Evolutionary conservation across 2,113 vertebrate genomes (phyloP).

Genomic region (Oreochromis niloticus): DNA sequence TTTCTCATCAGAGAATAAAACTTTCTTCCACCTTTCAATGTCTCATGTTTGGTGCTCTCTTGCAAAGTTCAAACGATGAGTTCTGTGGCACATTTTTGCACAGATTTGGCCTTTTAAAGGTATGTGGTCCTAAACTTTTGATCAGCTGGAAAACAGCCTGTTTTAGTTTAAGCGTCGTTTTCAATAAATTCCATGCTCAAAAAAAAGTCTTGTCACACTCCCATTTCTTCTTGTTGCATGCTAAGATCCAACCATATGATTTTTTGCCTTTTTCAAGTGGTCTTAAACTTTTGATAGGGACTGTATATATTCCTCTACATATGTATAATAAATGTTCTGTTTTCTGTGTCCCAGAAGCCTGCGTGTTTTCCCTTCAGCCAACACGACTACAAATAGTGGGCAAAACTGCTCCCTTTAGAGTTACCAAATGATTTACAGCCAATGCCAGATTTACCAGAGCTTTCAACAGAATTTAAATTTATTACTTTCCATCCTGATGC

Average conservation of each 20-base stretch:
- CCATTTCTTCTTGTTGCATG: background rate
- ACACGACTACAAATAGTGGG: background rate
- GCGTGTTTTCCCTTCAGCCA: background rate
- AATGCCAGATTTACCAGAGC: background rate
- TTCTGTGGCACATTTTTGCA: background rate
- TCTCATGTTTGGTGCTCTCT: background rate
- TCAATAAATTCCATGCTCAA: background rate
- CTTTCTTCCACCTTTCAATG: background rate
- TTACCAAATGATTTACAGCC: background rate
- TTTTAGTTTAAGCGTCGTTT: background rate
- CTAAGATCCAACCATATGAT: background rate
- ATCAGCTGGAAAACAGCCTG: background rate
- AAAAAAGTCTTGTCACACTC: background rate
- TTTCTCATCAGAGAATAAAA: background rate
- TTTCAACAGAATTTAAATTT: background rate
- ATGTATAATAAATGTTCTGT: background rate
- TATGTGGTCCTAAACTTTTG: background rate
- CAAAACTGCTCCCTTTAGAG: background rate
- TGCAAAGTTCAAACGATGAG: background rate
- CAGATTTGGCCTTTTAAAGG: background rate
- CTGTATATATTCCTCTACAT: background rate
- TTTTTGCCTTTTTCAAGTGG: background rate
- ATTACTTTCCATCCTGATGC: background rate
- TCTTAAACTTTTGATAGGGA: background rate
- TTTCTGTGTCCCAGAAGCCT: background rate